Evolutionary conservation across 2,797 vertebrate genomes (phyloP).

Genomic region (Sebastes dallii): DNA sequence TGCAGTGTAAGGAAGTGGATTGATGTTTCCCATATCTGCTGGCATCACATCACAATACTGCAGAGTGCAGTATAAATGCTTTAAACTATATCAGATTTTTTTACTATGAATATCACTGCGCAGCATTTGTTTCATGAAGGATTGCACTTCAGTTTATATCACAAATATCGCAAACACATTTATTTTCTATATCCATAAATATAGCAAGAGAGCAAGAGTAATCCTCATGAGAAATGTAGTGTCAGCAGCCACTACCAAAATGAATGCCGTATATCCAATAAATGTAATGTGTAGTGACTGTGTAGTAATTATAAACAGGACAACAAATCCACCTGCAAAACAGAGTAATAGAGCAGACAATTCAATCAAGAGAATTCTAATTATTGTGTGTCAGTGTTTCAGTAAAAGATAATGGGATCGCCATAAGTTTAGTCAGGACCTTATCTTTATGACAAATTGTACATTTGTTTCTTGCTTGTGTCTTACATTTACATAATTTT

Average conservation of each 20-base stretch:
- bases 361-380: not conserved
- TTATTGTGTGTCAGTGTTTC: not conserved
- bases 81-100: not conserved
- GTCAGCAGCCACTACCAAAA: not conserved
- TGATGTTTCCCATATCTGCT: constrained; percentile 15
- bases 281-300: not conserved
- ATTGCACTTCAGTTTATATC: not conserved
- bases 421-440: not conserved
- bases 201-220: not conserved
- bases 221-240: not conserved
- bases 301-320: not conserved
- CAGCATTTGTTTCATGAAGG: not conserved
- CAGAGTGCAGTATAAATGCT: not conserved
- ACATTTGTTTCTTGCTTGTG: not conserved
- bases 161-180: not conserved
- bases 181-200: not conserved
- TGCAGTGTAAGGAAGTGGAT: not conserved
- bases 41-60: not conserved
- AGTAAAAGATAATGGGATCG: not conserved
- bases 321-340: not conserved
- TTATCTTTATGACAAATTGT: not conserved
- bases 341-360: not conserved
- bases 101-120: not conserved
- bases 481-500: not conserved
- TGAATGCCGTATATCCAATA: not conserved